Conservation (phyloP, 1,140 invertebrate species). For the Venustaconcha ellipsiformis region DNA sequence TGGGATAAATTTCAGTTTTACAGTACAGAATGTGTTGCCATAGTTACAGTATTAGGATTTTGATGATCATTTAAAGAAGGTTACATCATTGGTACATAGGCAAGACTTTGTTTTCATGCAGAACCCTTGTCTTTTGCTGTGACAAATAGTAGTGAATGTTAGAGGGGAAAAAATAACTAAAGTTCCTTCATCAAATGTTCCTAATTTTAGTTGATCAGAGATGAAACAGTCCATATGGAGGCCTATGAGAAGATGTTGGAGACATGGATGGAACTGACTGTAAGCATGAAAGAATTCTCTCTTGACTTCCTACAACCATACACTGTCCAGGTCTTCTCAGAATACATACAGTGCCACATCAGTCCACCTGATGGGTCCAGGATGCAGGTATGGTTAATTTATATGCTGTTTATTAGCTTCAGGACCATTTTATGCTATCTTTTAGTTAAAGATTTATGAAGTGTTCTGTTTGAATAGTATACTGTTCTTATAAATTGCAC, state of each 20-base stretch:
- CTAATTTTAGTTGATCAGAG: slow-evolving; percentile 67
- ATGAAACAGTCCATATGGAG: slow-evolving; percentile 81
- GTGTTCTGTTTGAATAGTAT: background rate
- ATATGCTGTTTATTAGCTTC: slow-evolving; percentile 20
- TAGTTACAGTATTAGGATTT: too few relatives aligned
- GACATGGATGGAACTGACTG: slow-evolving; percentile 76
- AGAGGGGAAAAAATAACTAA: background rate
- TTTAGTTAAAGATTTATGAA: background rate
- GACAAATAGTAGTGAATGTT: background rate
- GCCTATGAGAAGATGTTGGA: slow-evolving; percentile 85
- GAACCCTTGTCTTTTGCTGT: background rate
- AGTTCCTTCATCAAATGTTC: background rate
- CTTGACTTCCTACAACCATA: slow-evolving; percentile 73
- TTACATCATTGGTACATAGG: too few relatives aligned
- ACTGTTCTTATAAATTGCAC: background rate
- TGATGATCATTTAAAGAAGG: too few relatives aligned
- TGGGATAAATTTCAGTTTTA: too few relatives aligned
- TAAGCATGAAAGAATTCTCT: slow-evolving; percentile 74
- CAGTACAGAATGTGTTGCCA: too few relatives aligned
- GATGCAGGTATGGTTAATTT: slow-evolving; percentile 63
- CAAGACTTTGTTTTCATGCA: too few relatives aligned
- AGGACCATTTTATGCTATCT: background rate
- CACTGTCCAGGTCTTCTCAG: slow-evolving; percentile 78
- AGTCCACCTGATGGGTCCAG: slow-evolving; percentile 84
- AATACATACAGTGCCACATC: slow-evolving; percentile 85